These are phyloP conservation scores for Mixornis gularis DNA, from an alignment of 2,113 vertebrate species.

Conservation along the genomic window DNA sequence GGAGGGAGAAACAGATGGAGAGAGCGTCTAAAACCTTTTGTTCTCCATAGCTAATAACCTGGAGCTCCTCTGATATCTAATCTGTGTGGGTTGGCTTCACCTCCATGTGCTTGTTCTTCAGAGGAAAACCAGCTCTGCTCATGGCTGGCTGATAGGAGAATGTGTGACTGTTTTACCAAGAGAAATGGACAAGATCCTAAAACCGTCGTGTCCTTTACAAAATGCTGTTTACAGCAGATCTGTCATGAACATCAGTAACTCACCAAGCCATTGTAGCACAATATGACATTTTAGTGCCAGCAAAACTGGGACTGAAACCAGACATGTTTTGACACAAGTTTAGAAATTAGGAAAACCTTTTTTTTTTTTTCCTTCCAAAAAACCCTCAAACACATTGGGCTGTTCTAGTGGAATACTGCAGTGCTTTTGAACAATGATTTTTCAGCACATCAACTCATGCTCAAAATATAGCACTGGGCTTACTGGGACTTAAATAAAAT, in stretches of 20 bases:
- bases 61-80: conserved; percentile 27
- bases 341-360: background rate
- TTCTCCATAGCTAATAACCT: conserved; percentile 56
- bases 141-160: fast-evolving
- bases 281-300: conserved; percentile 1
- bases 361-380: background rate
- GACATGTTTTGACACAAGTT: background rate
- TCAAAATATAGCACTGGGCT: background rate
- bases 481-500: background rate
- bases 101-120: background rate
- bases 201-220: background rate
- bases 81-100: conserved; percentile 15
- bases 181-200: conserved; percentile 2
- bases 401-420: background rate
- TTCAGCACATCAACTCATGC: background rate
- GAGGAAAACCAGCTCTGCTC: conserved; percentile 3
- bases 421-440: background rate
- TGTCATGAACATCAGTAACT: conserved; percentile 41
- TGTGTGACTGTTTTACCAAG: background rate
- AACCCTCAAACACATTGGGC: fast-evolving
- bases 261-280: background rate
- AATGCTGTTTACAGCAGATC: conserved; percentile 50
- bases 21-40: conserved; percentile 41
- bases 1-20: conserved; percentile 61
- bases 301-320: background rate